These are phyloP conservation scores for Heliconius hewitsoni DNA, from an alignment of 1,140 invertebrate genomes.

Conservation along the genomic window DNA sequence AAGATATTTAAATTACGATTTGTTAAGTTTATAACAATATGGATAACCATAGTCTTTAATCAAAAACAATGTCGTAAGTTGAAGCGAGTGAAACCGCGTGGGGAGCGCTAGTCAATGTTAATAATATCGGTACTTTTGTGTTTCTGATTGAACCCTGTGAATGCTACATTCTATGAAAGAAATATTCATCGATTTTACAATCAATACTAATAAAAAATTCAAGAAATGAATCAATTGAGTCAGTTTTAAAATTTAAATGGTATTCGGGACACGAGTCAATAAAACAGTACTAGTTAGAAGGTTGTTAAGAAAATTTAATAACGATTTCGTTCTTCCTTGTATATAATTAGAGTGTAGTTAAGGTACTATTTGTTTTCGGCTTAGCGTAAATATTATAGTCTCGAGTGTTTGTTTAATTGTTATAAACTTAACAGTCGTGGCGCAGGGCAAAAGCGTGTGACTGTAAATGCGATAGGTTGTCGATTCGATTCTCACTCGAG, in stretches of 20 bases:
- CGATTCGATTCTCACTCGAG: no score
- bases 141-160: no score
- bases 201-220: conserved; percentile 19
- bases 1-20: no score
- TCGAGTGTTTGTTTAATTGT: not conserved
- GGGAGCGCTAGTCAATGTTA: no score
- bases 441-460: no score
- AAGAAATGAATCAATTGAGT: conserved; percentile 11
- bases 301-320: conserved; percentile 8
- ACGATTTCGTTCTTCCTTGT: not conserved
- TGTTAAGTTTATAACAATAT: no score
- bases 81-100: no score
- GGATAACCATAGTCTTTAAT: no score
- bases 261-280: conserved; percentile 10
- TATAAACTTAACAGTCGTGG: not conserved
- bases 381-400: not conserved
- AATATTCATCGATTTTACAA: conserved; percentile 9
- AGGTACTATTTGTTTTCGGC: not conserved
- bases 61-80: no score
- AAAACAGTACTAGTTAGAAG: not conserved
- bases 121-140: no score
- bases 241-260: conserved; percentile 3
- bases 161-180: not conserved
- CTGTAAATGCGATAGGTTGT: no score
- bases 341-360: not conserved